phyloP scores from a whole-genome alignment of 2,113 vertebrate genomes.

The Rhodinocichla rosea region DNA sequence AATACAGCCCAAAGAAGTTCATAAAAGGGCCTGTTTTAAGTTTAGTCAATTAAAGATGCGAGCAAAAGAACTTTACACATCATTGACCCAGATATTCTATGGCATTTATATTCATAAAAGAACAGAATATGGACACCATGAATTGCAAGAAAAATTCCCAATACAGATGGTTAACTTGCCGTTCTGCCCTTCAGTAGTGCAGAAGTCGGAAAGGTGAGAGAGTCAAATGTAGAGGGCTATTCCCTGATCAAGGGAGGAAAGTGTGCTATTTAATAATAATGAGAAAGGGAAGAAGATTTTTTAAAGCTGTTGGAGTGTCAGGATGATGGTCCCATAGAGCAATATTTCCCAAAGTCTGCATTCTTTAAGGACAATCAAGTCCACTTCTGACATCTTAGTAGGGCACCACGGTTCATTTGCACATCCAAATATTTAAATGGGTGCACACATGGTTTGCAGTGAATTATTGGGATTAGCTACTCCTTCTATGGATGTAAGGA shows the following conservation, averaged over 20 bases:
- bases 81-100: constrained; percentile 63
- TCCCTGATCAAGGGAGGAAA: constrained; percentile 53
- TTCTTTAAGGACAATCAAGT: not conserved
- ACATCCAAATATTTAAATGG: not conserved
- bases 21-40: constrained; percentile 56
- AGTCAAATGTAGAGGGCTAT: constrained; percentile 59
- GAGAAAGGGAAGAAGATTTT: constrained; percentile 13
- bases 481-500: not conserved
- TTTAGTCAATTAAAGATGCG: constrained; percentile 67
- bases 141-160: constrained; percentile 59
- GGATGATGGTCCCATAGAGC: not conserved
- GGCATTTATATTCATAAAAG: constrained; percentile 63
- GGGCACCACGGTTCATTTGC: not conserved
- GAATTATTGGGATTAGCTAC: not conserved
- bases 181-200: constrained; percentile 38
- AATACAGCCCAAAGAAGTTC: constrained; percentile 38
- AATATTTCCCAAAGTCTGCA: not conserved
- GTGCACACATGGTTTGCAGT: not conserved
- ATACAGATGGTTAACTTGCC: constrained; percentile 46
- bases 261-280: constrained; percentile 52
- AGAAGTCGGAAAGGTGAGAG: constrained; percentile 50
- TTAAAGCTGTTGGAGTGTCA: not conserved
- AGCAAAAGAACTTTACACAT: constrained; percentile 62
- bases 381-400: not conserved
- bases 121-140: constrained; percentile 35